A percentile compares a stretch with the other conserved stretches of the same genome.
phyloP scores from a whole-genome alignment of 2,888 invertebrate genomes.

The Chouioia cunea region DNA sequence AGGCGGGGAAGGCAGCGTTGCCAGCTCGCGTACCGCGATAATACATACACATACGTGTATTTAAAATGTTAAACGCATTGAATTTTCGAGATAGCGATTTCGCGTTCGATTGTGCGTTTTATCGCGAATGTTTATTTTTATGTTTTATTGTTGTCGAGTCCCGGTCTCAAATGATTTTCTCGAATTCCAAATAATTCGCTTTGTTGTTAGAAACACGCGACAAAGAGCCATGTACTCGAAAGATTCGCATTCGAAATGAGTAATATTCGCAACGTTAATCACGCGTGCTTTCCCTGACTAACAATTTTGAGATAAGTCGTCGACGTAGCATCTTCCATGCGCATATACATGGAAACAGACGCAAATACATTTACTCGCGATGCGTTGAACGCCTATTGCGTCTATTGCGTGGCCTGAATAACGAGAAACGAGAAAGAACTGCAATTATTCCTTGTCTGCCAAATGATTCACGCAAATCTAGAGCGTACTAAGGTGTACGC shows the following conservation, averaged over 20 bases:
- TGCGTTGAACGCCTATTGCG: no score
- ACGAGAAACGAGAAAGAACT: no score
- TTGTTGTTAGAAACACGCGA: neutral
- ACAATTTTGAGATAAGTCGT: no score
- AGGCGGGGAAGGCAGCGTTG: constrained; percentile 17
- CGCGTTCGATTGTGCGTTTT: neutral
- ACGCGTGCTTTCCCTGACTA: no score
- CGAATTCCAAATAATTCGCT: neutral
- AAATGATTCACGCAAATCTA: no score
- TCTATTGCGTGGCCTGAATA: no score
- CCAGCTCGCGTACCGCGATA: neutral
- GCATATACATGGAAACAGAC: no score
- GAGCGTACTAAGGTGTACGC: no score
- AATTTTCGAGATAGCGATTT: constrained; percentile 22
- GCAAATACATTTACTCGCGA: no score
- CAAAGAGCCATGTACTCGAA: neutral
- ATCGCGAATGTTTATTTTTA: neutral
- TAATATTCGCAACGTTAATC: neutral
- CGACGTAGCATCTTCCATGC: no score
- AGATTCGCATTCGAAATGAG: neutral
- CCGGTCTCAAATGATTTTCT: neutral
- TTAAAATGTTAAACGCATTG: neutral
- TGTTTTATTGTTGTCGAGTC: no score
- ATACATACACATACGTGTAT: neutral
- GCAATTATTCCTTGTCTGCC: no score